phyloP scores from a whole-genome alignment of 2,797 vertebrate species.

The Distichodus sexfasciatus region DNA sequence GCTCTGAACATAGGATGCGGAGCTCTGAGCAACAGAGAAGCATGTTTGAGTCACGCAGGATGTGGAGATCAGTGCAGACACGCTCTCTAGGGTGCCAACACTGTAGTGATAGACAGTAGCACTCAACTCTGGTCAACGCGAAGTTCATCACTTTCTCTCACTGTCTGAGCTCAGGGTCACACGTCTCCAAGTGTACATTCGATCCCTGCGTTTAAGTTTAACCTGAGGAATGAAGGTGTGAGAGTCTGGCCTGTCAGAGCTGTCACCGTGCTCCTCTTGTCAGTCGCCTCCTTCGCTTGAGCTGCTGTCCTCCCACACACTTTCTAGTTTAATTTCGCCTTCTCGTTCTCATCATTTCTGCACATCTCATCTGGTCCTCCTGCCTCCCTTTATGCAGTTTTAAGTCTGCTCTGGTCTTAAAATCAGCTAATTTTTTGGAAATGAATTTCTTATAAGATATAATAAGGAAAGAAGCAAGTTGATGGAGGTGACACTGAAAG shows the following conservation, averaged over 20 bases:
- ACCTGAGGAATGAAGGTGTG: constrained; percentile 38
- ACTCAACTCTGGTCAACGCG: constrained; percentile 23
- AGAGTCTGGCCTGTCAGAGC: constrained; percentile 52
- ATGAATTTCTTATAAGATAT: no score
- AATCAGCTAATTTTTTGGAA: no score
- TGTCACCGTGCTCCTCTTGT: constrained; percentile 54
- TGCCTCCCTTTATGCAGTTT: neutral
- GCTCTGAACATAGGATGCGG: no score
- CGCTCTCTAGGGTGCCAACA: constrained; percentile 19
- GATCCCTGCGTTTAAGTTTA: constrained; percentile 62
- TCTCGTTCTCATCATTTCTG: neutral
- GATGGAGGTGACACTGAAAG: constrained; percentile 25
- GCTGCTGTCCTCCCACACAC: neutral
- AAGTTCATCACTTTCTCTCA: constrained; percentile 44
- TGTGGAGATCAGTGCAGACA: constrained; percentile 24
- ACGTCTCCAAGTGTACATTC: constrained; percentile 38
- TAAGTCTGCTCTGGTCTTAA: neutral
- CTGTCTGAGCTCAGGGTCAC: constrained; percentile 30
- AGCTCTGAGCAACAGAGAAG: constrained; percentile 11
- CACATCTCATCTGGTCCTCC: neutral
- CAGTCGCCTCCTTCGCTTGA: constrained; percentile 16
- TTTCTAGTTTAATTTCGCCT: constrained; percentile 19
- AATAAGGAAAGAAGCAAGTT: neutral
- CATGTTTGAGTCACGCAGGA: constrained; percentile 11
- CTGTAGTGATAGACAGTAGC: constrained; percentile 41